Evolutionary conservation across 1,140 invertebrate species (phyloP).

Genomic region (Trinorchestia longiramus): DNA sequence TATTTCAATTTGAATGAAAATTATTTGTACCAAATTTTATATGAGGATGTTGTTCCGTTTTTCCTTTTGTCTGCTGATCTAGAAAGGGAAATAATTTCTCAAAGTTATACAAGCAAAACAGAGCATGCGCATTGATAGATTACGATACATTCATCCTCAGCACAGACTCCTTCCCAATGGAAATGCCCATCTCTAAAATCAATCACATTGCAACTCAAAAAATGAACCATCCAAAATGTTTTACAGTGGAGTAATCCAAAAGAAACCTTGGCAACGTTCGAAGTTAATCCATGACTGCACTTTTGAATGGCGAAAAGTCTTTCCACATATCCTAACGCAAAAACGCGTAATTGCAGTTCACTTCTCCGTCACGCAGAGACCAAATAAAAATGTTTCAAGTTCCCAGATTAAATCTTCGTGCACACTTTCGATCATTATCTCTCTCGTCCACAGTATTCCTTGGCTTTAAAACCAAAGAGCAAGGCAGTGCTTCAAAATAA

Average conservation of each 20-base stretch:
- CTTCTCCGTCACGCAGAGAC: not conserved
- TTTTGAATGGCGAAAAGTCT: not conserved
- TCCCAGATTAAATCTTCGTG: not conserved
- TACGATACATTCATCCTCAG: not conserved
- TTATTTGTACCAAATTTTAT: too few species aligned
- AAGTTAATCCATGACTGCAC: not conserved
- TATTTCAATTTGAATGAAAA: too few species aligned
- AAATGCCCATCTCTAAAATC: not conserved
- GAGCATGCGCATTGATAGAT: not conserved
- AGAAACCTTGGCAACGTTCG: not conserved
- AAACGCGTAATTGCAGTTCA: not conserved
- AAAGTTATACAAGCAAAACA: not conserved
- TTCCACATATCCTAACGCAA: not conserved
- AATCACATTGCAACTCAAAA: not conserved
- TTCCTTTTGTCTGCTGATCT: too few species aligned
- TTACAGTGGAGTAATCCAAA: not conserved
- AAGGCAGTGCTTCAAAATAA: not conserved
- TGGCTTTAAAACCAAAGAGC: not conserved
- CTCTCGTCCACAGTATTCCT: not conserved
- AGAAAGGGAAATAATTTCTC: too few species aligned
- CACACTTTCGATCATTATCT: not conserved
- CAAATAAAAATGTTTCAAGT: not conserved
- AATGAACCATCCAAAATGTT: not conserved
- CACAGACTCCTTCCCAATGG: not conserved
- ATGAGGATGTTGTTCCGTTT: too few species aligned